Percentiles rank a stretch among this genome's conserved stretches.
phyloP scores from a whole-genome alignment of 2,113 vertebrate species.

The Oophaga pumilio region DNA sequence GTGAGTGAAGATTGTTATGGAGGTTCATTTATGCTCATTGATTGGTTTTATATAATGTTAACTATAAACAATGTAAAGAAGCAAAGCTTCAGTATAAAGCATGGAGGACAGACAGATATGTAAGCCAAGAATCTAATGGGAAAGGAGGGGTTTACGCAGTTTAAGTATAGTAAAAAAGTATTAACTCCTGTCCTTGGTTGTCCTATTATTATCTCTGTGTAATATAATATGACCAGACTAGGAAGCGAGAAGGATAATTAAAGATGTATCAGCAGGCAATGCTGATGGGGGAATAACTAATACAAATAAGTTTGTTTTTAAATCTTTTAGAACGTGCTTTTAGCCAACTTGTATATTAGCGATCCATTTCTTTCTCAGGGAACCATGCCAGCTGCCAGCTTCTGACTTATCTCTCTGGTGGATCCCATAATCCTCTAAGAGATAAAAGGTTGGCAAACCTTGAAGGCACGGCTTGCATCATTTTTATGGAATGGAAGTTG shows the following conservation, averaged over 20 bases:
- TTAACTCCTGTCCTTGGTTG: not conserved
- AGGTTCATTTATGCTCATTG: too few species aligned
- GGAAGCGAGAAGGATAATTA: not conserved
- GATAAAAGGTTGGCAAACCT: constrained; percentile 43
- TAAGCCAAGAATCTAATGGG: too few species aligned
- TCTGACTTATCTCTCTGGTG: constrained; percentile 40
- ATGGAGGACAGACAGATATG: too few species aligned
- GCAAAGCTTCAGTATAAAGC: too few species aligned
- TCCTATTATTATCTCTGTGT: not conserved
- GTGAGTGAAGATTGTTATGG: too few species aligned
- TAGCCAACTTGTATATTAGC: constrained; percentile 25
- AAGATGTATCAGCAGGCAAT: constrained; percentile 5
- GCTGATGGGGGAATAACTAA: not conserved
- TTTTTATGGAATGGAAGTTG: not conserved
- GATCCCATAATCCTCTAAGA: constrained; percentile 41
- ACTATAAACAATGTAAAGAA: too few species aligned
- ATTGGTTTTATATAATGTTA: too few species aligned
- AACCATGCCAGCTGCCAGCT: constrained; percentile 18
- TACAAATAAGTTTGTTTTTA: constrained; percentile 33
- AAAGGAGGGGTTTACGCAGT: too few species aligned
- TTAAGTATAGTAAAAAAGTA: too few species aligned
- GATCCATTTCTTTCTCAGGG: not conserved
- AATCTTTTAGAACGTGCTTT: constrained; percentile 6
- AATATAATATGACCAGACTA: not conserved
- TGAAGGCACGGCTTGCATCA: not conserved